These are phyloP conservation scores for Thaumetopoea pityocampa DNA, from an alignment of 1,140 invertebrate species.

Conservation along the genomic window DNA sequence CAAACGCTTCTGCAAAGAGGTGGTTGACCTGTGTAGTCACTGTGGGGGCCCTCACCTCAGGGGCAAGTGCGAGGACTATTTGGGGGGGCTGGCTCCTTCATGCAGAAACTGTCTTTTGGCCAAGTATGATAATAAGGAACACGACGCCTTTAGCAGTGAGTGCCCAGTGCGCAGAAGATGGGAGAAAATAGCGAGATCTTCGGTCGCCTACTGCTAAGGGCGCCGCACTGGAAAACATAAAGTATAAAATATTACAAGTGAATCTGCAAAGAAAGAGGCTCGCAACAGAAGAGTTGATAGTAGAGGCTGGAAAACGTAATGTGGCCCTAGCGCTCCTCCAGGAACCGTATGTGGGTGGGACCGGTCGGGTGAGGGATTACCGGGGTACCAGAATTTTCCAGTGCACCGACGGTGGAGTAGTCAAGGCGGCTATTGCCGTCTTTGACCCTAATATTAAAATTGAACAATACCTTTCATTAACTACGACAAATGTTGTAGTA, in stretches of 20 bases:
- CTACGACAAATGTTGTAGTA: constrained; percentile 1
- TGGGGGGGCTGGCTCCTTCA: background rate
- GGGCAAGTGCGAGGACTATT: constrained; percentile 1
- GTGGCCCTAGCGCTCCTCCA: constrained; percentile 3
- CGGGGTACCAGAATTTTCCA: constrained; percentile 11
- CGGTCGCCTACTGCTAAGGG: no score
- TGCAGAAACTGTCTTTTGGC: constrained; percentile 16
- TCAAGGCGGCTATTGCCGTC: constrained; percentile 17
- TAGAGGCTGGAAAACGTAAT: background rate
- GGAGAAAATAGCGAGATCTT: no score
- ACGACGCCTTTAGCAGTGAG: constrained; percentile 12
- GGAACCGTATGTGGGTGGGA: no score
- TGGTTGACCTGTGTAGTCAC: constrained; percentile 10
- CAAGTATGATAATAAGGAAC: background rate
- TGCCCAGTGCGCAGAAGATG: no score
- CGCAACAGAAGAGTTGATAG: constrained; percentile 9
- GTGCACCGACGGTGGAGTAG: background rate
- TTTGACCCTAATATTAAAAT: constrained; percentile 8
- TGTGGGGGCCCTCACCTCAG: constrained; percentile 13
- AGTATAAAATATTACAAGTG: constrained; percentile 1
- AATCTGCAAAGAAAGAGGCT: constrained; percentile 16
- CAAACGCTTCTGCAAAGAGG: constrained; percentile 5
- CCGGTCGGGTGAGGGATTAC: background rate
- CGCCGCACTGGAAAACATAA: background rate
- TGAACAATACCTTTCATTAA: constrained; percentile 5